A percentile compares a stretch with the other conserved stretches of the same genome.
Conservation (phyloP, 2,888 invertebrate genomes). For the Nemotelus pantherinus region DNA sequence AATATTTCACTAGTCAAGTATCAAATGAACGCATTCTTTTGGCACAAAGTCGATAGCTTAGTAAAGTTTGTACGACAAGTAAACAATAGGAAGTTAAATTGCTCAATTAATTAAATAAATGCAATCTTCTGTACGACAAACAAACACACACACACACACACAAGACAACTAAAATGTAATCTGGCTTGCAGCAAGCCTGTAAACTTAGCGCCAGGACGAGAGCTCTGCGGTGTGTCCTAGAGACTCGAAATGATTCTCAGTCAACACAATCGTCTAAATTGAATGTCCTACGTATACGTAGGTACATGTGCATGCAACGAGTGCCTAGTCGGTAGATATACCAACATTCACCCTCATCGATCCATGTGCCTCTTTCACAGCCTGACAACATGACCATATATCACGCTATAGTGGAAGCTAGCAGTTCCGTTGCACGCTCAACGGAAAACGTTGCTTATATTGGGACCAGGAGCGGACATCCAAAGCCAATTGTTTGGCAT, state of each 20-base stretch:
- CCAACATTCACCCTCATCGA: background rate
- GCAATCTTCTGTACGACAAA: constrained; percentile 29
- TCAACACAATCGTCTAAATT: constrained; percentile 53
- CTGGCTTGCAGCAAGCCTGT: background rate
- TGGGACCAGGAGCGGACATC: background rate
- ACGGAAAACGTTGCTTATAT: constrained; percentile 19
- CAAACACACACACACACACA: no score
- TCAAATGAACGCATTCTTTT: no score
- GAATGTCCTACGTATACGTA: constrained; percentile 49
- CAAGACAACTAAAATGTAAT: background rate
- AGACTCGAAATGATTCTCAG: constrained; percentile 44
- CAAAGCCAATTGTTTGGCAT: background rate
- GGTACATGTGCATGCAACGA: constrained; percentile 7
- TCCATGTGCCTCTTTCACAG: background rate
- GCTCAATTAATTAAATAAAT: constrained; percentile 54
- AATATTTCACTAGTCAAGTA: no score
- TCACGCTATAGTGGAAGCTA: background rate
- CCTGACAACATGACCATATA: background rate
- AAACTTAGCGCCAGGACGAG: background rate
- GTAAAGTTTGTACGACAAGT: constrained; percentile 31
- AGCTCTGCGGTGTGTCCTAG: background rate
- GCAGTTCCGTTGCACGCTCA: background rate
- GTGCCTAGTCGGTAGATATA: background rate
- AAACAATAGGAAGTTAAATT: constrained; percentile 53
- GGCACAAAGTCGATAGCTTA: no score